phyloP scores from a whole-genome alignment of 2,888 invertebrate species.

The Selenia dentaria region DNA sequence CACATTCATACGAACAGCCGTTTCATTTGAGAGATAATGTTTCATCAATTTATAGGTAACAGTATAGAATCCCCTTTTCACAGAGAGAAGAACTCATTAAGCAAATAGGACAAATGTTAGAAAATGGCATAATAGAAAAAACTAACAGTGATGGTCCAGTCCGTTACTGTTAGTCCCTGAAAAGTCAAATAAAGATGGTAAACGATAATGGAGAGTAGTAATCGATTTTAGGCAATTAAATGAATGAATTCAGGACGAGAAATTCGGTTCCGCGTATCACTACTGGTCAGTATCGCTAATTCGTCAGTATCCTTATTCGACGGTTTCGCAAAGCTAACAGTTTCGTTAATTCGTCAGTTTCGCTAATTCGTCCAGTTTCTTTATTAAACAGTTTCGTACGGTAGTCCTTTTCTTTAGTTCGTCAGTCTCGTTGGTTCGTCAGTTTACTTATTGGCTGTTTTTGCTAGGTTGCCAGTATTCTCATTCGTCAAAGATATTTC shows the following conservation, averaged over 20 bases:
- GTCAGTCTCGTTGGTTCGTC: too few relatives aligned
- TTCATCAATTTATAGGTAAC: constrained; percentile 22
- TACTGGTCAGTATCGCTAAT: too few relatives aligned
- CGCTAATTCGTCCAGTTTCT: too few relatives aligned
- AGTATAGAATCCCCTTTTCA: constrained; percentile 29
- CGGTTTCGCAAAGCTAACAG: too few relatives aligned
- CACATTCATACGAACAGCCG: constrained; percentile 22
- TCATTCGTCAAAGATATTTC: too few relatives aligned
- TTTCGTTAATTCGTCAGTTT: too few relatives aligned
- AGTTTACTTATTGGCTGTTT: too few relatives aligned
- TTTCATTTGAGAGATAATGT: constrained; percentile 25
- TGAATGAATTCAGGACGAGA: constrained; percentile 23
- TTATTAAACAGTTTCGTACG: too few relatives aligned
- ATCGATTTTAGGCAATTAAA: constrained; percentile 30
- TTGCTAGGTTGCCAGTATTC: too few relatives aligned
- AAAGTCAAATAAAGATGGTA: constrained; percentile 11
- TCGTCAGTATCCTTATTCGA: too few relatives aligned
- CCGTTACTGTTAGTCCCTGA: constrained; percentile 35
- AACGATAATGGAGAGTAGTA: constrained; percentile 33
- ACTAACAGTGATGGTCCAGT: constrained; percentile 30
- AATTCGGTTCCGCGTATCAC: too few relatives aligned
- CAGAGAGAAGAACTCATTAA: constrained; percentile 26
- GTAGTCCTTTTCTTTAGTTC: too few relatives aligned
- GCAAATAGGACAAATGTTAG: constrained; percentile 26
- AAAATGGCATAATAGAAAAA: constrained; percentile 24